Conservation (phyloP, 2,888 invertebrate genomes). For the Conus canariensis region DNA sequence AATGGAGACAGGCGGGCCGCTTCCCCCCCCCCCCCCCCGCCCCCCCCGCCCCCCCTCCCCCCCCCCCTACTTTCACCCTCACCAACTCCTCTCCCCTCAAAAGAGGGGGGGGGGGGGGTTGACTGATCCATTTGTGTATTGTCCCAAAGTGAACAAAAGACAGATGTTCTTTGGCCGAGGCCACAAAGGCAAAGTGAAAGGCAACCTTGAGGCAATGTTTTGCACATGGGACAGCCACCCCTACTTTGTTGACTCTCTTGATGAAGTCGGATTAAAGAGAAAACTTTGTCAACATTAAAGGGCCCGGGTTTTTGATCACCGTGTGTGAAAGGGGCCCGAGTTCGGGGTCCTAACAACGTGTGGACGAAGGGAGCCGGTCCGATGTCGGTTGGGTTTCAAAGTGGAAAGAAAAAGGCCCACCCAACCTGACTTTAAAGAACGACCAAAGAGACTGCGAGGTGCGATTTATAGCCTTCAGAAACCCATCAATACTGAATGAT, state of each 20-base stretch:
- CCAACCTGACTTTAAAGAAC: neutral
- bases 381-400: neutral
- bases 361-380: neutral
- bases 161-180: neutral
- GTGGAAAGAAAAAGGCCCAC: neutral
- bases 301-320: conserved; percentile 4
- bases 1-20: neutral
- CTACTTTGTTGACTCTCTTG: conserved; percentile 16
- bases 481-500: neutral
- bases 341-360: conserved; percentile 3
- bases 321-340: neutral
- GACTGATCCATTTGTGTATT: conserved; percentile 1
- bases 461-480: neutral
- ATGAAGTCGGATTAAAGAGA: conserved; percentile 13
- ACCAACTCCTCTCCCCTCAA: neutral
- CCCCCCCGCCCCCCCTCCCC: too few relatives aligned
- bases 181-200: neutral
- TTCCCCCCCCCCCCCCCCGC: too few relatives aligned
- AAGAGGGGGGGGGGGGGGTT: too few relatives aligned
- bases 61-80: too few relatives aligned
- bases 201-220: neutral
- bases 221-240: neutral
- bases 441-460: neutral
- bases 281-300: conserved; percentile 21
- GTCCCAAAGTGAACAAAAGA: neutral